Percentiles rank a stretch among this genome's conserved stretches.
phyloP scores from a whole-genome alignment of 2,888 invertebrate species.

The Meta bourneti region DNA sequence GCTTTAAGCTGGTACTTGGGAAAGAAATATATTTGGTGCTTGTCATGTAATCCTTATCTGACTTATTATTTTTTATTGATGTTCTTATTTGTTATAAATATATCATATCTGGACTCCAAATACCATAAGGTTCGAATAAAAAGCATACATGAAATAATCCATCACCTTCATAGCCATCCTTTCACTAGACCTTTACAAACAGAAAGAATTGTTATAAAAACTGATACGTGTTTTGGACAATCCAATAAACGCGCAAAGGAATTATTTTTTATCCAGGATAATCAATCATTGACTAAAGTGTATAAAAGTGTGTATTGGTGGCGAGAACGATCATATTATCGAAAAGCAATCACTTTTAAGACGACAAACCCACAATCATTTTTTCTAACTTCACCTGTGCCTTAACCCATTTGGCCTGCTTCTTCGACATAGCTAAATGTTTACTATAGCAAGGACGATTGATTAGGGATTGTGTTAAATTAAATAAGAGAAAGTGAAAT shows the following conservation, averaged over 20 bases:
- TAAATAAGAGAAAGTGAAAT: background rate
- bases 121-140: background rate
- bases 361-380: constrained; percentile 11
- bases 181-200: background rate
- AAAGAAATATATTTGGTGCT: too few relatives aligned
- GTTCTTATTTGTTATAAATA: background rate
- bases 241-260: background rate
- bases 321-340: constrained; percentile 19
- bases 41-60: too few relatives aligned
- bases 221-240: constrained; percentile 9
- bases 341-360: constrained; percentile 36
- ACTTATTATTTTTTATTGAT: too few relatives aligned
- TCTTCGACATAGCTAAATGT: background rate
- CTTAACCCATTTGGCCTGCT: background rate
- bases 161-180: background rate
- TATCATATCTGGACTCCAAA: background rate
- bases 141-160: background rate
- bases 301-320: constrained; percentile 4
- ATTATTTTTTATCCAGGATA: constrained; percentile 16
- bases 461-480: background rate
- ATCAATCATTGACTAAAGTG: constrained; percentile 2
- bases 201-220: background rate
- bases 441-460: background rate
- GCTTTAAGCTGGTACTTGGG: too few relatives aligned
- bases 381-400: background rate